A percentile compares a stretch with the other conserved stretches of the same genome.
These are phyloP conservation scores for Dendrolimus punctatus DNA, from an alignment of 1,140 invertebrate genomes.

Conservation along the genomic window DNA sequence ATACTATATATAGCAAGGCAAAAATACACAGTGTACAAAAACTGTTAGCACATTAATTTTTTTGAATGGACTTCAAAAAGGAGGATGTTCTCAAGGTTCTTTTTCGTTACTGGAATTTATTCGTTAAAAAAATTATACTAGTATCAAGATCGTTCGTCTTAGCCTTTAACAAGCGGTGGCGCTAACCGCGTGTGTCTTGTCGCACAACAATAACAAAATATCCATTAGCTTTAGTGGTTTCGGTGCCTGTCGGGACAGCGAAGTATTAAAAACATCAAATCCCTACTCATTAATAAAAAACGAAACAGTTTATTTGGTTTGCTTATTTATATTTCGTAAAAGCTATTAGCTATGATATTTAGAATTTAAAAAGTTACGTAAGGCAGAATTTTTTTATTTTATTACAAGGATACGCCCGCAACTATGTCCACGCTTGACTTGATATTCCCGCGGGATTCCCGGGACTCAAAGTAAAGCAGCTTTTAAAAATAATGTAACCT, in stretches of 20 bases:
- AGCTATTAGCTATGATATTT: background rate
- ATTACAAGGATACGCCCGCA: too few species aligned
- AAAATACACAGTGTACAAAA: too few species aligned
- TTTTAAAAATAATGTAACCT: too few species aligned
- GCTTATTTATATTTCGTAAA: background rate
- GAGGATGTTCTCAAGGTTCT: too few species aligned
- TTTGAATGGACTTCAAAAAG: too few species aligned
- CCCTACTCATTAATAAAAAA: background rate
- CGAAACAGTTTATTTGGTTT: background rate
- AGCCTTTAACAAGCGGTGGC: constrained; percentile 32
- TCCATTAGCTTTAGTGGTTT: constrained; percentile 64
- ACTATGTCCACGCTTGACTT: too few species aligned
- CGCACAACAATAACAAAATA: constrained; percentile 65
- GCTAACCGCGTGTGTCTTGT: constrained; percentile 66
- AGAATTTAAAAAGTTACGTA: background rate
- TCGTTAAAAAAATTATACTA: constrained; percentile 5
- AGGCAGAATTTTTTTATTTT: too few species aligned
- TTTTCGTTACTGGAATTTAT: too few species aligned
- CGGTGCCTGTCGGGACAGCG: constrained; percentile 6
- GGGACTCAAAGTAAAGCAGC: too few species aligned
- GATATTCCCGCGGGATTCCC: too few species aligned
- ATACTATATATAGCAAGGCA: too few species aligned
- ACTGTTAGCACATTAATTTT: too few species aligned
- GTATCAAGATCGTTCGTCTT: constrained; percentile 26
- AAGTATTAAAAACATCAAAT: constrained; percentile 9